Evolutionary conservation across 2,113 vertebrate genomes (phyloP).

Genomic region (Sus scrofa): T2T-Sscrofa CM000824.6:163708501-163709000

Average conservation of each 20-base stretch:
- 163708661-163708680: constrained; percentile 38
- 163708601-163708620: constrained; percentile 52
- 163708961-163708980: constrained; percentile 46
- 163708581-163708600: constrained; percentile 68
- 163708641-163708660: constrained; percentile 60
- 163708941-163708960: constrained; percentile 16
- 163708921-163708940: constrained; percentile 45
- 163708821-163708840: constrained; percentile 61
- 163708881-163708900: constrained; percentile 64
- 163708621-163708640: constrained; percentile 51
- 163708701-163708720: constrained; percentile 71
- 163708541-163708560: constrained; percentile 80
- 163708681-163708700: constrained; percentile 54
- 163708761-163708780: constrained; percentile 54
- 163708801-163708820: constrained; percentile 44
- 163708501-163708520: constrained; percentile 55
- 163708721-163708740: constrained; percentile 43
- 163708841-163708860: constrained; percentile 40
- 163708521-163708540: constrained; percentile 80
- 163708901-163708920: constrained; percentile 48
- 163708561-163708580: constrained; percentile 80
- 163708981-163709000: constrained; percentile 48
- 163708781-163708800: constrained; percentile 8
- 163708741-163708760: constrained; percentile 48
- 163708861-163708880: constrained; percentile 44